Conservation (phyloP, 2,888 invertebrate species). For the Octonoba sinensis region DNA sequence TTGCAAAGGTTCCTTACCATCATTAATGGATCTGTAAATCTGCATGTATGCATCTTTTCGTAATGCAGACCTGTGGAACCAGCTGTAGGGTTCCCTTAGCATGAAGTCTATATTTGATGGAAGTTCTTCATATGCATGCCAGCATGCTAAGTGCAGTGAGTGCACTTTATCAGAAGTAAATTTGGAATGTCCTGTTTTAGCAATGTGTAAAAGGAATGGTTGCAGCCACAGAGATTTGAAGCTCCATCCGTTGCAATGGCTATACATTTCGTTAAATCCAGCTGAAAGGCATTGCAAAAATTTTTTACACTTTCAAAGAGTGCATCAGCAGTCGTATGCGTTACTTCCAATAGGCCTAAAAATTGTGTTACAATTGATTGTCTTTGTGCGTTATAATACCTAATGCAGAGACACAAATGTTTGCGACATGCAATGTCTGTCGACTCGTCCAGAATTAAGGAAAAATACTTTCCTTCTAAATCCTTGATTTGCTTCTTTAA, state of each 20-base stretch:
- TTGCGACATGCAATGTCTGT: not conserved
- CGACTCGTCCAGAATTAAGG: not conserved
- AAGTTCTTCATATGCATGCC: not conserved
- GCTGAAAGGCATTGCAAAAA: too few relatives aligned
- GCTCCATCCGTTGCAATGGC: not conserved
- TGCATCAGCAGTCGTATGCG: not conserved
- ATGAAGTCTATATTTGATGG: not conserved
- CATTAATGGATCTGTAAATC: not conserved
- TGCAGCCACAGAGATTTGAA: not conserved
- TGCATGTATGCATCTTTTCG: not conserved
- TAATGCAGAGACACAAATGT: not conserved
- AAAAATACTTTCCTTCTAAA: not conserved
- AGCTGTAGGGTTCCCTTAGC: conserved; percentile 7
- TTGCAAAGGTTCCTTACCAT: conserved; percentile 1
- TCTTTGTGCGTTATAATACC: not conserved
- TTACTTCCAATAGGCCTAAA: not conserved
- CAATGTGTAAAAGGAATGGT: not conserved
- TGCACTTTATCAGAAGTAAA: not conserved
- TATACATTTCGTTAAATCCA: not conserved
- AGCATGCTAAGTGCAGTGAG: conserved; percentile 1
- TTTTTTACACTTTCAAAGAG: not conserved
- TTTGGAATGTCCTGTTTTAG: not conserved
- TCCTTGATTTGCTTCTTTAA: not conserved
- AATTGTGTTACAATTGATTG: not conserved
- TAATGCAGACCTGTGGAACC: conserved; percentile 6